These are phyloP conservation scores for Acleris sparsana DNA, from an alignment of 2,888 invertebrate genomes.

Conservation along the genomic window DNA sequence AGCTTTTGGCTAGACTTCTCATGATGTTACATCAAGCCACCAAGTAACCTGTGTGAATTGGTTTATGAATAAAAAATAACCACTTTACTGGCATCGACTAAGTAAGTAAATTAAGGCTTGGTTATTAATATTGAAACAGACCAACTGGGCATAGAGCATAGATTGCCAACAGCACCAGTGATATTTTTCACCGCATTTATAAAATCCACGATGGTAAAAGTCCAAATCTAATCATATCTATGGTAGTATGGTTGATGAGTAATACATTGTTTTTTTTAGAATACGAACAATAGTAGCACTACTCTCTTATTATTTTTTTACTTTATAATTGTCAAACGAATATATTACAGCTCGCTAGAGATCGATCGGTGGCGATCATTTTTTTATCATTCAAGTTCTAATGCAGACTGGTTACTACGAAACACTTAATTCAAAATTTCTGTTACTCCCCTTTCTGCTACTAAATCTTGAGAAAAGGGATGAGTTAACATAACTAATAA, in stretches of 20 bases:
- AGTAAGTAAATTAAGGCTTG: conserved; percentile 18
- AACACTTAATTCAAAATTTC: too few relatives aligned
- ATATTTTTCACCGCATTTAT: not conserved
- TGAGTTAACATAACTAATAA: too few relatives aligned
- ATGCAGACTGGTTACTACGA: too few relatives aligned
- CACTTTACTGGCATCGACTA: conserved; percentile 1
- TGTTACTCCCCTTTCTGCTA: too few relatives aligned
- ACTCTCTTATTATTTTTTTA: too few relatives aligned
- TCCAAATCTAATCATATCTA: not conserved
- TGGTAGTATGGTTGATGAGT: too few relatives aligned
- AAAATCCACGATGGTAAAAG: not conserved
- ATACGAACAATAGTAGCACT: too few relatives aligned
- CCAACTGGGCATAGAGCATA: not conserved
- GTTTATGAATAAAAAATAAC: conserved; percentile 26
- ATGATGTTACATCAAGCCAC: conserved; percentile 6
- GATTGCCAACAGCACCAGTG: not conserved
- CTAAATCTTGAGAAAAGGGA: too few relatives aligned
- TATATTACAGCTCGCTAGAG: too few relatives aligned
- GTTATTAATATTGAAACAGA: conserved; percentile 5
- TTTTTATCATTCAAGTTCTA: too few relatives aligned
- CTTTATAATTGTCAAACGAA: too few relatives aligned
- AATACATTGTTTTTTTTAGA: not conserved
- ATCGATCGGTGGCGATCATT: too few relatives aligned
- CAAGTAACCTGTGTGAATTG: conserved; percentile 2
- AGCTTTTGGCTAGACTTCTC: not conserved